These are phyloP conservation scores for Spea multiplicata DNA, from an alignment of 2,113 vertebrate genomes.

Conservation along the genomic window DNA sequence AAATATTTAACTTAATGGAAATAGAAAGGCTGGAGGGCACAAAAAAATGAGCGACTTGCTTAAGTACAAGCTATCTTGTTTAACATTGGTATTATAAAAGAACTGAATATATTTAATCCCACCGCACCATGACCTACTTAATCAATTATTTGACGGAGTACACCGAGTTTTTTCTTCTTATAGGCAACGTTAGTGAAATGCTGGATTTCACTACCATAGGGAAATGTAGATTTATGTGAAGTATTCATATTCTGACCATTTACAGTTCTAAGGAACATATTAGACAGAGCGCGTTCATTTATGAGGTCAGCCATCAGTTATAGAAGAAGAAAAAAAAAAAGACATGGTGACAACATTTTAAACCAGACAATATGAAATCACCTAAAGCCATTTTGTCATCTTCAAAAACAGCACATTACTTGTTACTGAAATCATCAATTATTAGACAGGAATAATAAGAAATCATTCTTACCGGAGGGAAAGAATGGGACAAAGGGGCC, in stretches of 20 bases:
- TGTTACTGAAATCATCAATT: no score
- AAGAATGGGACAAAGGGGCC: no score
- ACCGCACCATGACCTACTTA: constrained; percentile 17
- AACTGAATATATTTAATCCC: constrained; percentile 11
- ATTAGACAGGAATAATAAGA: no score
- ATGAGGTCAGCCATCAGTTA: neutral
- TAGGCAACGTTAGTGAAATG: neutral
- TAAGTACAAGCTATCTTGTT: constrained; percentile 5
- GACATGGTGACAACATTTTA: neutral
- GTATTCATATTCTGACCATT: neutral
- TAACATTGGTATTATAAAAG: constrained; percentile 1
- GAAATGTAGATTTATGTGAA: neutral
- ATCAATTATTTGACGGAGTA: constrained; percentile 11
- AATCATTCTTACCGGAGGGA: no score
- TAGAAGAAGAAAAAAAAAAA: neutral
- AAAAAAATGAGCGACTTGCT: neutral
- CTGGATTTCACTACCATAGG: neutral
- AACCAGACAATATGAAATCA: no score
- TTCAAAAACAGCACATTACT: no score
- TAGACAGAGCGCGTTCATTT: neutral
- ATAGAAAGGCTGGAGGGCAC: constrained; percentile 2
- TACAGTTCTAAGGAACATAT: neutral
- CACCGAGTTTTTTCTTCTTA: neutral
- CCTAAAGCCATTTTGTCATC: no score
- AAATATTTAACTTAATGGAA: no score